These are phyloP conservation scores for Stenodera caucasica DNA, from an alignment of 2,888 invertebrate genomes.

Conservation along the genomic window DNA sequence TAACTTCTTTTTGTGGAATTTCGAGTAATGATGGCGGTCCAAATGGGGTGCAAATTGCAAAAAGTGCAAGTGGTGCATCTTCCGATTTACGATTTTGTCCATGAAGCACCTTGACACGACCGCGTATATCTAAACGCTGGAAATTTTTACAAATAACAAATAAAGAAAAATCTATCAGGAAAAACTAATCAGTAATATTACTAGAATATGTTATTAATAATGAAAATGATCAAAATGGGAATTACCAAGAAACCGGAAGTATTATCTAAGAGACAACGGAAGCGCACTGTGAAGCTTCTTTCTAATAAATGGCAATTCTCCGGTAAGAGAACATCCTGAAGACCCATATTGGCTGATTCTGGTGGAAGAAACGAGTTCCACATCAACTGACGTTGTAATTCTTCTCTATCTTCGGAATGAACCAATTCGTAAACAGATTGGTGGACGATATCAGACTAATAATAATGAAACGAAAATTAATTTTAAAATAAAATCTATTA, in stretches of 20 bases:
- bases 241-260: constrained; percentile 98
- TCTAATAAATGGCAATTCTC: constrained; percentile 90
- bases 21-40: constrained; percentile 97
- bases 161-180: too few species aligned
- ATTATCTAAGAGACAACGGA: constrained; percentile 97
- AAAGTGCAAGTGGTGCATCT: constrained; percentile 91
- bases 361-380: constrained; percentile 93
- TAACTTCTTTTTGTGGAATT: constrained; percentile 97
- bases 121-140: constrained; percentile 96
- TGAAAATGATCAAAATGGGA: neutral
- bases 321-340: constrained; percentile 86
- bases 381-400: constrained; percentile 90
- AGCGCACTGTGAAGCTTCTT: constrained; percentile 96
- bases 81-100: constrained; percentile 95
- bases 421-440: constrained; percentile 99
- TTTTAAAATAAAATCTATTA: neutral
- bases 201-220: neutral
- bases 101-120: constrained; percentile 92
- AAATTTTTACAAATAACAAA: constrained; percentile 37
- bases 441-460: constrained; percentile 98
- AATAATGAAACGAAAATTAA: constrained; percentile 37
- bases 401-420: constrained; percentile 98
- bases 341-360: constrained; percentile 73
- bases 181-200: too few species aligned
- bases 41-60: constrained; percentile 98